phyloP scores from a whole-genome alignment of 2,797 vertebrate species.

The Onychomys torridus region DNA sequence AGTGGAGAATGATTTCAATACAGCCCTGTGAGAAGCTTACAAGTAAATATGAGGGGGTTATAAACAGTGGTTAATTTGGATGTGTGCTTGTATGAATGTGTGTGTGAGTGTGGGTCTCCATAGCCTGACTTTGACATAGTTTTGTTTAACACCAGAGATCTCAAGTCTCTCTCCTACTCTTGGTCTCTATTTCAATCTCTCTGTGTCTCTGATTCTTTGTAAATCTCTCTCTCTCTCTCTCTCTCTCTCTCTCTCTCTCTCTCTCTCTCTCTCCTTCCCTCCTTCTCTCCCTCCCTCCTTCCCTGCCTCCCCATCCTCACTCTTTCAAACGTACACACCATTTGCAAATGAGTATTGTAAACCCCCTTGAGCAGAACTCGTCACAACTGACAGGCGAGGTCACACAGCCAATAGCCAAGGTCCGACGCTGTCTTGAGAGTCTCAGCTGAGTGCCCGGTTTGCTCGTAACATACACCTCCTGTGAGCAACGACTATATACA shows the following conservation, averaged over 20 bases:
- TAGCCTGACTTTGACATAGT: constrained; percentile 32
- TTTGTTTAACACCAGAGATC: constrained; percentile 7
- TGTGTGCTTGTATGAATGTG: background rate
- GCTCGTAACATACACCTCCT: constrained; percentile 47
- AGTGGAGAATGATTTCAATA: background rate
- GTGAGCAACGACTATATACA: background rate
- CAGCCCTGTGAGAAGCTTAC: background rate
- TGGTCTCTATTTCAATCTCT: background rate
- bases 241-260: background rate
- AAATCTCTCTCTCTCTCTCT: background rate
- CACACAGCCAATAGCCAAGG: background rate
- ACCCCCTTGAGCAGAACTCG: background rate
- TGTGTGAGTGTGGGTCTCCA: background rate
- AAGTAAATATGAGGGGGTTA: background rate
- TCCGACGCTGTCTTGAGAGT: background rate
- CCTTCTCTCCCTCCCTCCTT: background rate
- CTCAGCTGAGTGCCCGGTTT: background rate
- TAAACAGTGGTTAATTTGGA: background rate
- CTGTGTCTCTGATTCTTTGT: background rate
- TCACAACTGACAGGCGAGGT: background rate
- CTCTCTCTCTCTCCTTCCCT: background rate
- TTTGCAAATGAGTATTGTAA: background rate
- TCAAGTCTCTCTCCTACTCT: background rate
- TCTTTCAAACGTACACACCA: background rate
- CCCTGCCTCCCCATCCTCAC: too few relatives aligned